Evolutionary conservation across 2,113 vertebrate genomes (phyloP).

Genomic region (Mustela nigripes): DNA sequence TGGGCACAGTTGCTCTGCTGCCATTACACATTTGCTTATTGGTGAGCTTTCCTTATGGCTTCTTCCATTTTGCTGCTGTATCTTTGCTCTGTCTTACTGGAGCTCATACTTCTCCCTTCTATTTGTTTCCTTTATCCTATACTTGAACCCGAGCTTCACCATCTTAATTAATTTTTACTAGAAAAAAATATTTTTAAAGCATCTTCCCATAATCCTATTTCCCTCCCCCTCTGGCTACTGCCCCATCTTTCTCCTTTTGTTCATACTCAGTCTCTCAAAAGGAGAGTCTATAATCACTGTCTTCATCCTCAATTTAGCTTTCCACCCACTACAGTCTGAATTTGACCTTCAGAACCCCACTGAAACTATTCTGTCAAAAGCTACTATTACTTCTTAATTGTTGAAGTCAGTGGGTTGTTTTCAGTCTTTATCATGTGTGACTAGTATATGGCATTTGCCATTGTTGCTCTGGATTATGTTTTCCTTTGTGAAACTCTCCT

Average conservation of each 20-base stretch:
- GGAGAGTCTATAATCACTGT: background rate
- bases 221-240: background rate
- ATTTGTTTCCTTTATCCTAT: slow-evolving; percentile 15
- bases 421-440: background rate
- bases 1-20: background rate
- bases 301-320: background rate
- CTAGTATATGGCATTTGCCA: background rate
- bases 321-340: background rate
- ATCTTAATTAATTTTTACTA: slow-evolving; percentile 60
- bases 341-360: background rate
- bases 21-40: background rate
- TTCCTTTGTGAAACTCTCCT: slow-evolving; percentile 4
- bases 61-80: slow-evolving; percentile 37
- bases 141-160: background rate
- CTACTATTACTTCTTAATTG: background rate
- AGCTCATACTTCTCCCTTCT: background rate
- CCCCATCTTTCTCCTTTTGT: background rate
- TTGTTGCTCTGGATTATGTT: background rate
- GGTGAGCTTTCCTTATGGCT: background rate
- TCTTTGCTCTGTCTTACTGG: background rate
- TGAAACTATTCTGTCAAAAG: slow-evolving; percentile 4
- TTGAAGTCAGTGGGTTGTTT: slow-evolving; percentile 17
- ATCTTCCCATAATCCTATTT: background rate
- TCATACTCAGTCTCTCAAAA: slow-evolving; percentile 13
- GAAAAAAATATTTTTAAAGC: background rate